phyloP scores from a whole-genome alignment of 2,888 invertebrate genomes.

The Caradrina clavipalpis region DNA sequence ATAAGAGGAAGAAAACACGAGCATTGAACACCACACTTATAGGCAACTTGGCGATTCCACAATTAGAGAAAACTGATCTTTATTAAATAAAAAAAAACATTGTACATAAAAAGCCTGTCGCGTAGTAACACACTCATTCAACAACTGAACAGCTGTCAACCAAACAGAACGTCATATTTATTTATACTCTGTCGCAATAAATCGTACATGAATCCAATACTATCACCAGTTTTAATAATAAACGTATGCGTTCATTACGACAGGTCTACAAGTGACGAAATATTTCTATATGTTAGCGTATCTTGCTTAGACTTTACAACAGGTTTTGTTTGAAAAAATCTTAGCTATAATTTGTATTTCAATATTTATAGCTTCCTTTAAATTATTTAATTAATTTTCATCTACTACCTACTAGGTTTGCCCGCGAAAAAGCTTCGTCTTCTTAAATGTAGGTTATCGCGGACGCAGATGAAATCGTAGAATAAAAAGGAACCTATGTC shows the following conservation, averaged over 20 bases:
- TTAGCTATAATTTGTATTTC: slow-evolving; percentile 28
- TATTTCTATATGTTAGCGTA: slow-evolving; percentile 15
- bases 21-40: too few species aligned
- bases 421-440: too few species aligned
- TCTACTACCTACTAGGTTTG: too few species aligned
- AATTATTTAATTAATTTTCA: slow-evolving; percentile 14
- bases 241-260: slow-evolving; percentile 43
- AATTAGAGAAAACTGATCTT: background rate
- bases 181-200: slow-evolving; percentile 51
- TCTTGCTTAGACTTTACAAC: slow-evolving; percentile 12
- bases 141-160: slow-evolving; percentile 14
- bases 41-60: too few species aligned
- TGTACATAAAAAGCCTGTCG: background rate
- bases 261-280: slow-evolving; percentile 51
- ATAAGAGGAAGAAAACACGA: background rate
- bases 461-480: too few species aligned
- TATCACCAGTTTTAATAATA: slow-evolving; percentile 31
- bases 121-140: background rate
- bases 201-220: slow-evolving; percentile 44
- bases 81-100: background rate
- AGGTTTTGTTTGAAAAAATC: slow-evolving; percentile 34
- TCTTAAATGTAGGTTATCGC: too few species aligned
- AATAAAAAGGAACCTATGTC: too few species aligned
- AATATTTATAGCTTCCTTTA: slow-evolving; percentile 48
- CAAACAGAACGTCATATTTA: slow-evolving; percentile 15